Evolutionary conservation across 1,140 invertebrate species (phyloP), one percentile per base, ranked within the genome.

Genomic region (Lordiphosa stackelbergi): DNA sequence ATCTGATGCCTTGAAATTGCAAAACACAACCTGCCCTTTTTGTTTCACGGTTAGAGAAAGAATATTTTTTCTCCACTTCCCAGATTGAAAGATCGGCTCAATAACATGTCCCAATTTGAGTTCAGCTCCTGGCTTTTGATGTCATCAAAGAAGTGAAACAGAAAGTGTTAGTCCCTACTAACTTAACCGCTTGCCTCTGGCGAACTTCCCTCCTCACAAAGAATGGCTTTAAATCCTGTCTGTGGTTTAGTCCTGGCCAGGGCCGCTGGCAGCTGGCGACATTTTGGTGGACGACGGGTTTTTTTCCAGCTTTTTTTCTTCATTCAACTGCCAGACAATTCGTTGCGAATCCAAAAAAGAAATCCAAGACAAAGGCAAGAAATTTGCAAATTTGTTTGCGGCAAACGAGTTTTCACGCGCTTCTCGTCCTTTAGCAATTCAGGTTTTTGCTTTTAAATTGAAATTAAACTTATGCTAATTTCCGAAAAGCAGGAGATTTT

Each of bases 401-500:
- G 53, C 48, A 83, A 81, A 81, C 75, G 53, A 63, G 75, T 81
- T 71, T 69, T 36, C 64, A 28, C 28, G 34, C 36, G 24, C 35
- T 47, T 22, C n/a, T 36, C 4, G 53, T 58, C 28, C 61, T 51
- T 38, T 36, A 41, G 42, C 35, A 37, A 55, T 49, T 81, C 75
- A 49, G 66, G 75, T 79, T 79, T 79, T 79, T 79, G 63, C 60
- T 62, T 72, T 72, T 73, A 73, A 78, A 77, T 78, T 79, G 56
- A 79, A 83, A 81, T 81, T 83, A 83, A 69, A 64, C 66, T 83
- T 81, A 81, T 81, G 75, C 75, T 81, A 81, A 81, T 81, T 83
- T 81, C 37, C 12, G n/a, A 34, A 46, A 46, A 46, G 31, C 28
- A 11, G 9, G 8, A 42, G 24, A 46, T 55, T 70, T 70, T 57